phyloP scores from a whole-genome alignment of 1,140 invertebrate species.

The Drosophila equinoxialis region DNA sequence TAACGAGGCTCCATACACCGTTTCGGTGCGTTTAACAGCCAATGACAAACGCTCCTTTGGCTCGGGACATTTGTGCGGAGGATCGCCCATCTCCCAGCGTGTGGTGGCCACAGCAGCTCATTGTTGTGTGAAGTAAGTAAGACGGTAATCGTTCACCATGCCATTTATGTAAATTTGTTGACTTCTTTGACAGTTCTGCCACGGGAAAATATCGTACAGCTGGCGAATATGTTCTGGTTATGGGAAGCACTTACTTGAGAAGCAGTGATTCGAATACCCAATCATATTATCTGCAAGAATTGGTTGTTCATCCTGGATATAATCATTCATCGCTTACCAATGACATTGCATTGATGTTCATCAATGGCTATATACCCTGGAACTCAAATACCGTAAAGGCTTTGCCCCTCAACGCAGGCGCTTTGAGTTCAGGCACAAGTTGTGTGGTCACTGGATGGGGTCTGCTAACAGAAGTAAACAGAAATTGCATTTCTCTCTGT shows the following conservation, averaged over 20 bases:
- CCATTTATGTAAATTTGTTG: too few relatives aligned
- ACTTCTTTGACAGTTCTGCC: not conserved
- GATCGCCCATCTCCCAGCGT: constrained; percentile 84
- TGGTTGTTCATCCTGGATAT: constrained; percentile 45
- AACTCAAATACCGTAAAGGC: constrained; percentile 28
- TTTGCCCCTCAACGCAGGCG: constrained; percentile 27
- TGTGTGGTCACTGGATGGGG: constrained; percentile 71
- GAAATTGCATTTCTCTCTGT: not conserved
- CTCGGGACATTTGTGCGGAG: constrained; percentile 85
- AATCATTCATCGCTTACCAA: constrained; percentile 36
- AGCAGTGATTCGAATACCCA: constrained; percentile 34
- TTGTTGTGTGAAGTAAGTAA: constrained; percentile 83
- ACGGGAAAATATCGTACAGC: constrained; percentile 35
- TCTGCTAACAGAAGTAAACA: constrained; percentile 29
- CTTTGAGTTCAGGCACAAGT: constrained; percentile 4
- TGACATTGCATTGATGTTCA: constrained; percentile 63
- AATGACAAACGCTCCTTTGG: constrained; percentile 49
- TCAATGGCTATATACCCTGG: constrained; percentile 66
- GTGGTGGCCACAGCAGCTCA: constrained; percentile 88
- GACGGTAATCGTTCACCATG: too few relatives aligned
- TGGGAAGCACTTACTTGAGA: constrained; percentile 51
- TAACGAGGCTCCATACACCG: constrained; percentile 50
- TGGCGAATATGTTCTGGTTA: constrained; percentile 60
- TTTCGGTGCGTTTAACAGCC: constrained; percentile 58
- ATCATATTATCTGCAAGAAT: constrained; percentile 56